These are phyloP conservation scores for Scaptomyza hsui DNA, from an alignment of 1,140 invertebrate genomes.

Conservation along the genomic window DNA sequence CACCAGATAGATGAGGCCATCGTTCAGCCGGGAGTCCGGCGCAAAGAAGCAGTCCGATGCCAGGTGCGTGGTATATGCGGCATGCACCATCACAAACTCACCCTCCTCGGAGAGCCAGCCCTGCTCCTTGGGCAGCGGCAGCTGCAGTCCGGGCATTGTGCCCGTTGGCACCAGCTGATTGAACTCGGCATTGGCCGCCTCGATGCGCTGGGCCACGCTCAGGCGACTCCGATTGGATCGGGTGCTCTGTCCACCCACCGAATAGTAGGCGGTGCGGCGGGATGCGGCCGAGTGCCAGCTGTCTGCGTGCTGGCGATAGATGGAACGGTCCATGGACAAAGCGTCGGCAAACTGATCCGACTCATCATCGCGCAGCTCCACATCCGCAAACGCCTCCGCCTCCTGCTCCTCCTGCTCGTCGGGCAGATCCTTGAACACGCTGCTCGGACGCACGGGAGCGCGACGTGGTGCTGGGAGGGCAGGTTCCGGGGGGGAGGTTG, in stretches of 20 bases:
- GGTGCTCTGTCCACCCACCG: slow-evolving; percentile 85
- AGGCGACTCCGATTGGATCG: slow-evolving; percentile 71
- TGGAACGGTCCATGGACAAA: slow-evolving; percentile 63
- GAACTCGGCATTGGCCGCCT: slow-evolving; percentile 80
- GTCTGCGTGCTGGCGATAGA: slow-evolving; percentile 86
- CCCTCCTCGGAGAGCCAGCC: slow-evolving; percentile 92
- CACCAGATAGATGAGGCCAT: slow-evolving; percentile 95
- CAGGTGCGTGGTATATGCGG: slow-evolving; percentile 94
- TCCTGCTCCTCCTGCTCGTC: too few species aligned
- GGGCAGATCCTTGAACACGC: slow-evolving; percentile 59
- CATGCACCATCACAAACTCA: slow-evolving; percentile 95
- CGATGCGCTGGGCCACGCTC: slow-evolving; percentile 56
- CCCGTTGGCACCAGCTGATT: slow-evolving; percentile 89
- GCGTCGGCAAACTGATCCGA: slow-evolving; percentile 59
- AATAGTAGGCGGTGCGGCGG: slow-evolving; percentile 90
- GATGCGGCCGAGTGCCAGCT: slow-evolving; percentile 92
- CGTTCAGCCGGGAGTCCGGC: slow-evolving; percentile 92
- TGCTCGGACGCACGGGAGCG: neutral
- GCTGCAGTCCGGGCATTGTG: slow-evolving; percentile 89
- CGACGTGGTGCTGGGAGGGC: neutral
- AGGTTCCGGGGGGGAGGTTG: neutral
- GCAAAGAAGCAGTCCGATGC: slow-evolving; percentile 93
- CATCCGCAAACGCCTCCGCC: neutral
- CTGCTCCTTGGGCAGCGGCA: slow-evolving; percentile 57
- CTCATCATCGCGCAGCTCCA: slow-evolving; percentile 19